phyloP scores from a whole-genome alignment of 2,797 vertebrate species.

The Melanotaenia maccullochi region DNA sequence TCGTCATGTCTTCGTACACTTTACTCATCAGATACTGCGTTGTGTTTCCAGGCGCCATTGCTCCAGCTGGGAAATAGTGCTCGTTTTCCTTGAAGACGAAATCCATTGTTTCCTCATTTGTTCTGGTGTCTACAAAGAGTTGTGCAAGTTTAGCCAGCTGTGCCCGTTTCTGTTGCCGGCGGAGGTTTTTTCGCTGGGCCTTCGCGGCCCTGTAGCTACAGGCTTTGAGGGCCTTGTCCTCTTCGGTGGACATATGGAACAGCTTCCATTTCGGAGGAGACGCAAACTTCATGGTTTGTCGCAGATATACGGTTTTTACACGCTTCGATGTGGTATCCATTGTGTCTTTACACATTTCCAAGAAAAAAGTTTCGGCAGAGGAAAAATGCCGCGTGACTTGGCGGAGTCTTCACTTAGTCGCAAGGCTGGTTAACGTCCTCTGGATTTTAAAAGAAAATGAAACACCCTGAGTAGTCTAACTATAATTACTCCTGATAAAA shows the following conservation, averaged over 20 bases:
- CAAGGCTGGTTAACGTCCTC: neutral
- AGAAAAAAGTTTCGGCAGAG: accelerated
- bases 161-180: conserved; percentile 11
- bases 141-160: conserved; percentile 4
- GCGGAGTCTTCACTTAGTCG: neutral
- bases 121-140: accelerated
- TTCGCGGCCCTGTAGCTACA: neutral
- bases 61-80: conserved; percentile 10
- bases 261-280: conserved; percentile 22
- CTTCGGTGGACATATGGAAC: neutral
- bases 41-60: conserved; percentile 84
- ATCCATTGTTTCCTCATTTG: accelerated
- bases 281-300: conserved; percentile 15
- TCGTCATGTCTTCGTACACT: conserved; percentile 68
- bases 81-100: accelerated
- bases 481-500: neutral
- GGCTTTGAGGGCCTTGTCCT: conserved; percentile 21
- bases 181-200: conserved; percentile 26
- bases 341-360: conserved; percentile 70
- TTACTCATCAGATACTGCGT: conserved; percentile 84
- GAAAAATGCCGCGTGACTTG: neutral
- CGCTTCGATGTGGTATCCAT: conserved; percentile 54
- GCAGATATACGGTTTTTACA: neutral
- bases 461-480: neutral
- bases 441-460: neutral